Evolutionary conservation across 2,797 vertebrate genomes (phyloP), one percentile per base, ranked within the genome.

Genomic region (Macroramphosus scolopax): DNA sequence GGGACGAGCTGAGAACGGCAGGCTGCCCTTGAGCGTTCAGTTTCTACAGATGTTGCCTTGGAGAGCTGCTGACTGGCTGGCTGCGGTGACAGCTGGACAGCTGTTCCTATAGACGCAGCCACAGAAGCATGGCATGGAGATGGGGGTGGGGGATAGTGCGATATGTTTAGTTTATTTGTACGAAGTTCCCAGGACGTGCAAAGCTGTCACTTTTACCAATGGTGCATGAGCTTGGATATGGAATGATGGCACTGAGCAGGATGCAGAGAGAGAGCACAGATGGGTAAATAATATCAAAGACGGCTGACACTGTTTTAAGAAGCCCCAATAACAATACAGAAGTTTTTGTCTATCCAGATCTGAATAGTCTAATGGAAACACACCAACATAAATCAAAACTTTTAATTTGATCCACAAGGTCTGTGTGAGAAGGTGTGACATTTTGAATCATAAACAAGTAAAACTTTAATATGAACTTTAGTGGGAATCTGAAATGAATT

Each of bases 81-180:
- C 83, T 87, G 79, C 55, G 39, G 53, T 90, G 89, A 91, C 89
- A 91, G 89, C 87, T 89, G 90, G 89, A 87, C 90, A 90, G 90
- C 86, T 91, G 90, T 91, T 90, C 72, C 77, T 82, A 78, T 84
- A 83, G 84, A 88, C 66, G 81, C 76, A 85, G 74, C 65, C 84
- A 86, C 72, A 65, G 85, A 87, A 89, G 80, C 82, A 84, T 89
- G 80, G 68, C 75, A 70, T 33, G 8, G 53, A 67, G 63, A 72
- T 33, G 72, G 64, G 64, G 65, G 50, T 11, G 48, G 59, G 53
- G 46, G 49, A 8, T 13, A 29, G 50, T 3, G 38, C 49, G 65
- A 72, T 70, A 68, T 78, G 75, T 83, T 82, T 83, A 70, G 72
- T 86, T 80, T 81, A 82, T 82, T 75, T 73, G 72, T 80, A 78